phyloP scores from a whole-genome alignment of 2,888 invertebrate genomes.

The Hirtodrosophila duncani region DNA sequence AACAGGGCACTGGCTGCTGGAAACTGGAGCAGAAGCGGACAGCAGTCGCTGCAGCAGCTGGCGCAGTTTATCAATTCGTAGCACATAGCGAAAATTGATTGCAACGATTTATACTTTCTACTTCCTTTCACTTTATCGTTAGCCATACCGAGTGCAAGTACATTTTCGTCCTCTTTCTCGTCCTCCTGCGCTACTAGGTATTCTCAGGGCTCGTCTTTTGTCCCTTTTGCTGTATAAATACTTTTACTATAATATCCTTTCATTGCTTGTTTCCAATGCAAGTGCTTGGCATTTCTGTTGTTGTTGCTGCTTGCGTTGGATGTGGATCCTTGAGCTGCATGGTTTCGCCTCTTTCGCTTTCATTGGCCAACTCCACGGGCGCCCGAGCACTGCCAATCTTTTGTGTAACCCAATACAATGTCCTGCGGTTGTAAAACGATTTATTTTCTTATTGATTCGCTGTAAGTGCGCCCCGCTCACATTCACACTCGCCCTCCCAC shows the following conservation, averaged over 20 bases:
- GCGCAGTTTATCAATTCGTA: conserved; percentile 68
- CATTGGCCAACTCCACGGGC: conserved; percentile 38
- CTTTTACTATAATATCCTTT: conserved; percentile 70
- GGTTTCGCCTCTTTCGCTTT: conserved; percentile 57
- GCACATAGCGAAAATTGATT: conserved; percentile 73
- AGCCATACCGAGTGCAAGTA: conserved; percentile 25
- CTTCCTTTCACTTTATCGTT: conserved; percentile 73
- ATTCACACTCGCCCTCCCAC: no score
- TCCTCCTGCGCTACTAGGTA: conserved; percentile 7
- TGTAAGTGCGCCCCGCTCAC: conserved; percentile 65
- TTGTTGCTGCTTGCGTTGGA: conserved; percentile 15
- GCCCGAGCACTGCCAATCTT: conserved; percentile 56
- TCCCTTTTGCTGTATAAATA: conserved; percentile 63
- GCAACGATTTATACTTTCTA: conserved; percentile 74
- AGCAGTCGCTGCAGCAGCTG: conserved; percentile 26
- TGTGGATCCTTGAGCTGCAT: conserved; percentile 35
- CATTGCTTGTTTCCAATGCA: conserved; percentile 68
- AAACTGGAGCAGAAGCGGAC: neutral
- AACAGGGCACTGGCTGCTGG: neutral
- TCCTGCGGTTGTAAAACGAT: conserved; percentile 74
- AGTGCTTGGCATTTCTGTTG: conserved; percentile 42
- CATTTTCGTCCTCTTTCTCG: conserved; percentile 29
- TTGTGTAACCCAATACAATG: conserved; percentile 72
- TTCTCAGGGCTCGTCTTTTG: conserved; percentile 31
- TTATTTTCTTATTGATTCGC: conserved; percentile 73